These are phyloP conservation scores for Drosophila athabasca DNA, from an alignment of 1,140 invertebrate genomes.

Conservation along the genomic window DNA sequence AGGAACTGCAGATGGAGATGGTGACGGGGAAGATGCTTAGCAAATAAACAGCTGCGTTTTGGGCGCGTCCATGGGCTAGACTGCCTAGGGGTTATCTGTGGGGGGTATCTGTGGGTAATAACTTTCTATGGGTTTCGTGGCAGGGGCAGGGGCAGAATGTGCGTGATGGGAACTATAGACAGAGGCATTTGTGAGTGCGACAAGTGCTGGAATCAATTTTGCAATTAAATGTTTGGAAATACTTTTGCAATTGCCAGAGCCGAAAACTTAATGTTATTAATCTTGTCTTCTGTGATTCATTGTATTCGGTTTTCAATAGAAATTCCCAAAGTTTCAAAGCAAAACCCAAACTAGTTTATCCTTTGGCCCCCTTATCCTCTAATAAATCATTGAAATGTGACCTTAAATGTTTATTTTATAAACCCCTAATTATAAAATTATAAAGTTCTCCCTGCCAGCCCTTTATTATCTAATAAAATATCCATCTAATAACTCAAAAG, in stretches of 20 bases:
- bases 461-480: conserved; percentile 42
- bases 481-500: conserved; percentile 49
- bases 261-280: neutral
- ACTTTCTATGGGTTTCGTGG: too few species aligned
- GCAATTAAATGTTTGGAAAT: conserved; percentile 39
- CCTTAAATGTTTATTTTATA: neutral
- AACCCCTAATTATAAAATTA: conserved; percentile 35
- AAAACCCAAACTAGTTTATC: too few species aligned
- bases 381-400: too few species aligned
- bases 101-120: neutral
- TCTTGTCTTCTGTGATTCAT: too few species aligned
- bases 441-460: conserved; percentile 29
- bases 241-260: conserved; percentile 19
- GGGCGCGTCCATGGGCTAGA: too few species aligned
- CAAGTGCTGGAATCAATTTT: conserved; percentile 34
- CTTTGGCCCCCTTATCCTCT: too few species aligned
- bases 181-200: conserved; percentile 35
- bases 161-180: conserved; percentile 32
- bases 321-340: too few species aligned
- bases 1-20: conserved; percentile 33
- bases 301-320: too few species aligned
- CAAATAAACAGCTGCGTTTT: conserved; percentile 44
- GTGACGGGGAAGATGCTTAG: conserved; percentile 46
- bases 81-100: conserved; percentile 8
- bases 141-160: neutral